A percentile compares a stretch with the other conserved stretches of the same genome.
Evolutionary conservation across 2,797 vertebrate species (phyloP).

Genomic region (Luscinia luscinia): DNA sequence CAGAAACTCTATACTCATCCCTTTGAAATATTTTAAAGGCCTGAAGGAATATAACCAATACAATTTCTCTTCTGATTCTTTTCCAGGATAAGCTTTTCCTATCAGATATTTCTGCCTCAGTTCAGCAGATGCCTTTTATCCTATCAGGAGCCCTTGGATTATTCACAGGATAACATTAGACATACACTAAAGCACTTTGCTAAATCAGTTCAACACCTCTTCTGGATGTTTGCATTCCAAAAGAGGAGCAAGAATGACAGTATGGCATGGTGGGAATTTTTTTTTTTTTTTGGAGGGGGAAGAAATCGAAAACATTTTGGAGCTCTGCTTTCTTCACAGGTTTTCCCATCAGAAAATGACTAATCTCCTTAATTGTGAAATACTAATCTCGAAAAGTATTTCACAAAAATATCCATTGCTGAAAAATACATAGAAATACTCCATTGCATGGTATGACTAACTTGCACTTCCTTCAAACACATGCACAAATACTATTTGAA

Average conservation of each 20-base stretch:
- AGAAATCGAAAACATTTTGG: background rate
- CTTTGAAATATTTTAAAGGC: constrained; percentile 54
- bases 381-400: no score
- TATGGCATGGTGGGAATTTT: fast-evolving
- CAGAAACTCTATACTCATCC: background rate
- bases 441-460: fast-evolving
- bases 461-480: background rate
- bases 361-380: no score
- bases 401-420: background rate
- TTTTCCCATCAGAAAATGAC: background rate
- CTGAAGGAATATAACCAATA: constrained; percentile 26
- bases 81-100: constrained; percentile 51
- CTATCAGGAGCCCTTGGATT: background rate
- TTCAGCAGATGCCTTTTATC: constrained; percentile 22
- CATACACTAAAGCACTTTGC: background rate
- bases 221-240: background rate
- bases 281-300: background rate
- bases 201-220: background rate
- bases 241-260: background rate
- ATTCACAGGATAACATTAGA: background rate
- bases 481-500: background rate
- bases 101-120: constrained; percentile 13
- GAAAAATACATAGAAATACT: background rate
- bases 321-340: background rate
- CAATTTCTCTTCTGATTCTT: constrained; percentile 36